These are phyloP conservation scores for Oryzias melastigma DNA, from an alignment of 2,113 vertebrate species.

Conservation along the genomic window DNA sequence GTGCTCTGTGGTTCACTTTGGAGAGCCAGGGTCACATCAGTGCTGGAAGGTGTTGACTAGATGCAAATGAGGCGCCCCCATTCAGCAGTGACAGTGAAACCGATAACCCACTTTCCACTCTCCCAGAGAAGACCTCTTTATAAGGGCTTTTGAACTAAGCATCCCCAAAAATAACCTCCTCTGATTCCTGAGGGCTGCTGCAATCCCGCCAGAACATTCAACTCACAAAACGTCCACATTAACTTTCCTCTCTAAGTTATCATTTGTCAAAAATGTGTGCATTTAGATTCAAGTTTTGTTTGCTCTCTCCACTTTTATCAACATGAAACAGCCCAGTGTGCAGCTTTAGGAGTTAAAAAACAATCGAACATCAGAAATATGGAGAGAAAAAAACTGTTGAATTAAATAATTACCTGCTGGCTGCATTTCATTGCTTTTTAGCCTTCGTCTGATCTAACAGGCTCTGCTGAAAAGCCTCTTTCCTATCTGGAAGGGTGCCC, in stretches of 20 bases:
- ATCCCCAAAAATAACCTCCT: conserved; percentile 70
- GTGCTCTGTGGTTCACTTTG: conserved; percentile 34
- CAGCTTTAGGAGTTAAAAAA: not conserved
- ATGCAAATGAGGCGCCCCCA: conserved; percentile 71
- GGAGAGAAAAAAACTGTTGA: conserved; percentile 30
- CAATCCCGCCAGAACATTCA: conserved; percentile 29
- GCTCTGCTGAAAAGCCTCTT: conserved; percentile 57
- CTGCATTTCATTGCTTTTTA: conserved; percentile 47
- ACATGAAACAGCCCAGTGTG: too few species aligned
- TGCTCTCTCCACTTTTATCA: too few species aligned
- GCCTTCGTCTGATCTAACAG: conserved; percentile 50
- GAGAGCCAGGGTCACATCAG: conserved; percentile 38
- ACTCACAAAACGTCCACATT: conserved; percentile 5
- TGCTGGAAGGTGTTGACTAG: conserved; percentile 72
- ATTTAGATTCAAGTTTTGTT: too few species aligned
- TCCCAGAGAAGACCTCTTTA: conserved; percentile 67
- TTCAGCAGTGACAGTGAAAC: conserved; percentile 48
- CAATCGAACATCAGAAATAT: conserved; percentile 25
- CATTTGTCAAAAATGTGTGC: not conserved
- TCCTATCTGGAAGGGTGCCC: conserved; percentile 57
- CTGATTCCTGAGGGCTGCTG: conserved; percentile 24
- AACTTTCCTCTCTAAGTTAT: not conserved
- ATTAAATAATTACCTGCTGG: conserved; percentile 42
- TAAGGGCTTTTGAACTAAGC: conserved; percentile 69
- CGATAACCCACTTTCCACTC: conserved; percentile 74